phyloP scores from a whole-genome alignment of 2,888 invertebrate species.

The Lithophane semibrunnea region DNA sequence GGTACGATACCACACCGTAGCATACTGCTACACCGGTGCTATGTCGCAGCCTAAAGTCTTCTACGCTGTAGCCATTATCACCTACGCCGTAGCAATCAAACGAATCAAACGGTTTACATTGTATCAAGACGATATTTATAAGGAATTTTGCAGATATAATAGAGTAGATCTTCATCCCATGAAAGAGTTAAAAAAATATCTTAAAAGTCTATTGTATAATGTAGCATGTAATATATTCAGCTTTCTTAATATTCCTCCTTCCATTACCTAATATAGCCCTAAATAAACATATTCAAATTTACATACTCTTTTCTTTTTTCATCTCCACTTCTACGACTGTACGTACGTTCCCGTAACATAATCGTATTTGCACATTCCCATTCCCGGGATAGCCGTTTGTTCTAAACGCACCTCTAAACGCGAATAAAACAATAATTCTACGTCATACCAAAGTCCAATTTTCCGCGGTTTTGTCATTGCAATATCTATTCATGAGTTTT shows the following conservation, averaged over 20 bases:
- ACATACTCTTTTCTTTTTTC: conserved; percentile 10
- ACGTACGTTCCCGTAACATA: conserved; percentile 21
- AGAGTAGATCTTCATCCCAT: background rate
- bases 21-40: background rate
- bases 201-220: background rate
- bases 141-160: background rate
- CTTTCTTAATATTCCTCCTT: background rate
- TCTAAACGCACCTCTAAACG: conserved; percentile 63
- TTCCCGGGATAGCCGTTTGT: conserved; percentile 49
- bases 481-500: conserved; percentile 88
- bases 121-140: background rate
- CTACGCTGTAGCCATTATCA: conserved; percentile 4
- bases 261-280: background rate
- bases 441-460: conserved; percentile 78
- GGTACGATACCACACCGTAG: background rate
- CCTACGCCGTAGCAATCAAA: conserved; percentile 18
- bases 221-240: background rate
- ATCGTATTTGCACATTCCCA: conserved; percentile 49
- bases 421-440: conserved; percentile 77
- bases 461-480: conserved; percentile 84
- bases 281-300: background rate
- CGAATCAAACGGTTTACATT: background rate
- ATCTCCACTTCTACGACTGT: conserved; percentile 35
- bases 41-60: conserved; percentile 28
- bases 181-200: background rate